phyloP scores from a whole-genome alignment of 2,888 invertebrate species.

The Chrysolina americana region DNA sequence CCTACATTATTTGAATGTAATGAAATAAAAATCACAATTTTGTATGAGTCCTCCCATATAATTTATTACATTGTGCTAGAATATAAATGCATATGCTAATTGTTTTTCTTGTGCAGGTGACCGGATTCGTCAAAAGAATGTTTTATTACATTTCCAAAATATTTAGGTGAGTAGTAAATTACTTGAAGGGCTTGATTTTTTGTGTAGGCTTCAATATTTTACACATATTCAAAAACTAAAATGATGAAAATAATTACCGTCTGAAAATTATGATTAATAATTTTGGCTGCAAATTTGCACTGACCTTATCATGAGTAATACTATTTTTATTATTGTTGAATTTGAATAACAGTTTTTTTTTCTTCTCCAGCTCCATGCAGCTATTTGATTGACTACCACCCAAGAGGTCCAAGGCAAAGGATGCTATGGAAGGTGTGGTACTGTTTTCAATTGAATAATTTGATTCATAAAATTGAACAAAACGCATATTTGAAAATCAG shows the following conservation, averaged over 20 bases:
- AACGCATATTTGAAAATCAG: too few species aligned
- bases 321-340: background rate
- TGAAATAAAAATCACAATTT: background rate
- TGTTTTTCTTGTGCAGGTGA: background rate
- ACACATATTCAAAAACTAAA: too few species aligned
- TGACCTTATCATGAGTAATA: conserved; percentile 17
- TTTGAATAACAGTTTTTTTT: background rate
- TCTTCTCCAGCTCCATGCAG: too few species aligned
- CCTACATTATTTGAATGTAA: conserved; percentile 24
- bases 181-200: background rate
- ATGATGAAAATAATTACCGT: conserved; percentile 54
- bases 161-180: background rate
- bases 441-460: too few species aligned
- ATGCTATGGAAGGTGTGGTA: too few species aligned
- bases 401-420: too few species aligned
- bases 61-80: background rate
- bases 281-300: conserved; percentile 46
- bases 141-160: too few species aligned
- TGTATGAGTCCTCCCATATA: conserved; percentile 1
- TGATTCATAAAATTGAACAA: too few species aligned
- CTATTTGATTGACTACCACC: too few species aligned
- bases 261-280: conserved; percentile 49
- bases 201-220: background rate
- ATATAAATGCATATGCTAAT: background rate
- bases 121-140: background rate